Evolutionary conservation across 2,797 vertebrate species (phyloP).

Genomic region (Scarus forsteni): DNA sequence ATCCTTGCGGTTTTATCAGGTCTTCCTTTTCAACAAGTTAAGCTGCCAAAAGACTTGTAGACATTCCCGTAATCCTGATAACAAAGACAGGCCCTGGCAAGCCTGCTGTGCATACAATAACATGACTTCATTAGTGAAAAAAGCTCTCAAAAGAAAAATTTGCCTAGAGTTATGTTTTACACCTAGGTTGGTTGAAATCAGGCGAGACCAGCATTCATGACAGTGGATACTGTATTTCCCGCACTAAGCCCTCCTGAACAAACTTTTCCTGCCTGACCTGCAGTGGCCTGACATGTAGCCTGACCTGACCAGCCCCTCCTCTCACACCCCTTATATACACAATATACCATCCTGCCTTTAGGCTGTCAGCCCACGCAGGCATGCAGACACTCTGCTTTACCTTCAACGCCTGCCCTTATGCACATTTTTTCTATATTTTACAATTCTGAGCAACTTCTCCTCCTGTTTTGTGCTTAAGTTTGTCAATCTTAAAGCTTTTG

Average conservation of each 20-base stretch:
- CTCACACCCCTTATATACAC: constrained; percentile 3
- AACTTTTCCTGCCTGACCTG: constrained; percentile 37
- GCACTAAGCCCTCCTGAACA: background rate
- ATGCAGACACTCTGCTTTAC: background rate
- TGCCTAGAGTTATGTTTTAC: background rate
- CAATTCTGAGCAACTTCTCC: no score
- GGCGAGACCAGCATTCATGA: background rate
- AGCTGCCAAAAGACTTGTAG: background rate
- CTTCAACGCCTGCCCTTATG: background rate
- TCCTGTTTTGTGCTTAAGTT: no score
- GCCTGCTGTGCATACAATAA: background rate
- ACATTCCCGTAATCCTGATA: constrained; percentile 25
- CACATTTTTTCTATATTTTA: background rate
- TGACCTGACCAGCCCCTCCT: background rate
- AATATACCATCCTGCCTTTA: constrained; percentile 1
- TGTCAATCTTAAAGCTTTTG: no score
- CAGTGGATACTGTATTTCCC: background rate
- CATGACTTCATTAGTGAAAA: background rate
- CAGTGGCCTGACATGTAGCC: constrained; percentile 3
- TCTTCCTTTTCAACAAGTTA: constrained; percentile 2
- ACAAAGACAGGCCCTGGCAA: constrained; percentile 30
- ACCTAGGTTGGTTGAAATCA: background rate
- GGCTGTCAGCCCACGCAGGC: background rate
- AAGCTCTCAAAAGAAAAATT: background rate
- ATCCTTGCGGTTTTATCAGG: background rate